Percentiles rank a stretch among this genome's conserved stretches.
Conservation (phyloP, 2,888 invertebrate species). For the Scaptomyza flava region DNA sequence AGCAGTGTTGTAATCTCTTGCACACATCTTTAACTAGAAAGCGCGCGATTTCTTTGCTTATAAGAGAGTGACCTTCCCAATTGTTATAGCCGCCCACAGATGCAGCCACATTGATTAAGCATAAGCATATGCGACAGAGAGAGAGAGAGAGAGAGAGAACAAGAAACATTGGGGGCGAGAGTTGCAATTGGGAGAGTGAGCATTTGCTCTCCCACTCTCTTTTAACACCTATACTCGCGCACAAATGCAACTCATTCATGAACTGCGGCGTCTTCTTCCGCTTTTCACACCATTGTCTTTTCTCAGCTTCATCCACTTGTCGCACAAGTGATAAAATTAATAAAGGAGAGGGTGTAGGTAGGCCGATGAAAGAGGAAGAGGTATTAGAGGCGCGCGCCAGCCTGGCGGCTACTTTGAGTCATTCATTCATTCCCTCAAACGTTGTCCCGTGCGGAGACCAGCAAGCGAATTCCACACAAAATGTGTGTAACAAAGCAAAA, state of each 20-base stretch:
- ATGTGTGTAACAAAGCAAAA: slow-evolving; percentile 32
- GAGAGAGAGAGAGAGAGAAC: background rate
- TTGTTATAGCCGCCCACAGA: slow-evolving; percentile 21
- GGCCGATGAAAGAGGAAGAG: slow-evolving; percentile 1
- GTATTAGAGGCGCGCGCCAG: slow-evolving; percentile 49
- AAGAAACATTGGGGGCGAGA: slow-evolving; percentile 1
- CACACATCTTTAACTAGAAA: slow-evolving; percentile 33
- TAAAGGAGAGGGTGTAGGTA: background rate
- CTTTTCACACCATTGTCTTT: slow-evolving; percentile 61
- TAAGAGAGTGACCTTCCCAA: slow-evolving; percentile 57
- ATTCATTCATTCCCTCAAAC: slow-evolving; percentile 47
- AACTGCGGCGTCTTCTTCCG: slow-evolving; percentile 62
- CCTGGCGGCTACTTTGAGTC: slow-evolving; percentile 51
- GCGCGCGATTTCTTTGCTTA: slow-evolving; percentile 42
- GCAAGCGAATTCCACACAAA: slow-evolving; percentile 14
- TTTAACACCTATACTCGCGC: slow-evolving; percentile 15
- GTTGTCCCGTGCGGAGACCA: slow-evolving; percentile 57
- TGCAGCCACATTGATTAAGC: slow-evolving; percentile 66
- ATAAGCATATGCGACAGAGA: slow-evolving; percentile 13
- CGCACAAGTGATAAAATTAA: slow-evolving; percentile 12
- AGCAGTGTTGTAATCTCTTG: slow-evolving; percentile 14
- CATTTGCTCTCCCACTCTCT: slow-evolving; percentile 6
- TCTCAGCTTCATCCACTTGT: slow-evolving; percentile 31
- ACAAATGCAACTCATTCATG: slow-evolving; percentile 64
- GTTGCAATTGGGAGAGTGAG: slow-evolving; percentile 15